Percentiles rank a stretch among this genome's conserved stretches.
phyloP scores from a whole-genome alignment of 1,140 invertebrate species.

The Leptinotarsa defecta region DNA sequence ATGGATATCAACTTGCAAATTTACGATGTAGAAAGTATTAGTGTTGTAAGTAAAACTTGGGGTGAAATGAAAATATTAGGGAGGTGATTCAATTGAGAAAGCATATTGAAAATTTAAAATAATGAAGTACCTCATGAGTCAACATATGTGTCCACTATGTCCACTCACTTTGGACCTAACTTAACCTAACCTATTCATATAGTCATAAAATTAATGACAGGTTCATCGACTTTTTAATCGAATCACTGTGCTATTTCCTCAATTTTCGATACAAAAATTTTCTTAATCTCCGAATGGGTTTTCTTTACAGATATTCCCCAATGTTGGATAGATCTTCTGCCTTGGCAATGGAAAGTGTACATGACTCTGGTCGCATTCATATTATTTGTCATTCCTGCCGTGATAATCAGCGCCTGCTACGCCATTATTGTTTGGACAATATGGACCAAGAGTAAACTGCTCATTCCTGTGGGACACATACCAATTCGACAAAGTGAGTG shows the following conservation, averaged over 20 bases:
- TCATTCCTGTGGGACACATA: conserved; percentile 56
- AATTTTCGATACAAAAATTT: background rate
- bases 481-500: conserved; percentile 47
- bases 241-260: conserved; percentile 26
- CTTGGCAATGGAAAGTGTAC: conserved; percentile 85
- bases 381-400: conserved; percentile 84
- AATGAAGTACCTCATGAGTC: too few species aligned
- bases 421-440: conserved; percentile 91
- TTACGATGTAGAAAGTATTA: too few species aligned
- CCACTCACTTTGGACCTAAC: too few species aligned
- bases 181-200: too few species aligned
- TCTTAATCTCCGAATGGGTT: background rate
- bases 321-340: conserved; percentile 87
- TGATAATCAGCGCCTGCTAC: conserved; percentile 91
- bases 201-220: too few species aligned
- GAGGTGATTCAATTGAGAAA: too few species aligned
- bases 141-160: too few species aligned
- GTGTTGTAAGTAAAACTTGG: too few species aligned
- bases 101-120: too few species aligned
- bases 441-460: conserved; percentile 78
- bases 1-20: too few species aligned
- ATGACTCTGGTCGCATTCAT: conserved; percentile 82
- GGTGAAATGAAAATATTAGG: too few species aligned
- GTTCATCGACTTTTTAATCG: background rate
- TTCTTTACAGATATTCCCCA: conserved; percentile 69